Conservation (phyloP, 2,113 vertebrate genomes). For the Axis porcinus region DNA sequence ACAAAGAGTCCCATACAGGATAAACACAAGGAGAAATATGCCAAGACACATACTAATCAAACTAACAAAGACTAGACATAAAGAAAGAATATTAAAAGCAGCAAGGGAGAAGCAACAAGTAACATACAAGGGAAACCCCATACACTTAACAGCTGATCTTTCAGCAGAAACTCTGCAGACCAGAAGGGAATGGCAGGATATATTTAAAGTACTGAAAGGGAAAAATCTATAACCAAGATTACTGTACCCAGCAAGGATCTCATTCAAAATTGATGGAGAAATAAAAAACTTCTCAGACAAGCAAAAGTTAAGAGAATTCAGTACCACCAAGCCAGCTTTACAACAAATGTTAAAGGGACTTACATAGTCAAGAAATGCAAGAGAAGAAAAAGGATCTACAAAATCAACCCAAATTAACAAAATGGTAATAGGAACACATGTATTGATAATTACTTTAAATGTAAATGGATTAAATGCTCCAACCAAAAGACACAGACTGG, state of each 20-base stretch:
- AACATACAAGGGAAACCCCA: not conserved
- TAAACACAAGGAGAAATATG: not conserved
- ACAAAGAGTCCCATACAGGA: not conserved
- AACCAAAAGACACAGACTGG: not conserved
- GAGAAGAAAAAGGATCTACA: not conserved
- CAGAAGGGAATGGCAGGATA: not conserved
- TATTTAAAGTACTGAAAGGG: not conserved
- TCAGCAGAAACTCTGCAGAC: not conserved
- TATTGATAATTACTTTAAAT: not conserved
- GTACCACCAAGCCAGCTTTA: not conserved
- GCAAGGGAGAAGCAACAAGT: not conserved
- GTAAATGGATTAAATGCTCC: not conserved
- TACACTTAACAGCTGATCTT: not conserved
- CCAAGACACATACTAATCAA: not conserved
- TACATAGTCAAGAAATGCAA: not conserved
- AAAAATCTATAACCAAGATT: not conserved
- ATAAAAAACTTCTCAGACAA: not conserved
- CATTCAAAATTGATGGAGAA: not conserved
- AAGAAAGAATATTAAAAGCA: not conserved
- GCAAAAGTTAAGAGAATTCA: not conserved
- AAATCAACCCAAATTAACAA: not conserved
- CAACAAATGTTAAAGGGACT: not conserved
- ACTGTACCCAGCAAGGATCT: rapidly evolving
- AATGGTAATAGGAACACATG: not conserved
- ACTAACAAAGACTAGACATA: not conserved